phyloP scores from a whole-genome alignment of 1,140 invertebrate genomes.

The Archivesica marissinica region DNA sequence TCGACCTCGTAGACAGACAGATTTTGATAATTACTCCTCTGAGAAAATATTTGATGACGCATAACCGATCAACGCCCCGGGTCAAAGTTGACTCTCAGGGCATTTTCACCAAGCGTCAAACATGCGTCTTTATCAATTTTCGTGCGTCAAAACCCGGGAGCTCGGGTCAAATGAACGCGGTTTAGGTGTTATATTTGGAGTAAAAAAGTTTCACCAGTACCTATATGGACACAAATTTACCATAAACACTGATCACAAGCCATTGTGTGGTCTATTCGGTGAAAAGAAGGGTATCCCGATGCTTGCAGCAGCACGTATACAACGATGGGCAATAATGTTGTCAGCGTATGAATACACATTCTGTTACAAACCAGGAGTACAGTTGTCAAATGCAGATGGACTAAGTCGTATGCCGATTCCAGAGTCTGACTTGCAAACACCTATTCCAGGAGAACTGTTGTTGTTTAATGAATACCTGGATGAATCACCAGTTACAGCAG shows the following conservation, averaged over 20 bases:
- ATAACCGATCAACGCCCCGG: no score
- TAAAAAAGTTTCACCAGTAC: conserved; percentile 82
- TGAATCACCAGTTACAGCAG: conserved; percentile 28
- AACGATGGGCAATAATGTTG: conserved; percentile 69
- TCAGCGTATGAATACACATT: conserved; percentile 71
- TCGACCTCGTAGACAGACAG: no score
- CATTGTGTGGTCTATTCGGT: conserved; percentile 80
- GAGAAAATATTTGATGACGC: no score
- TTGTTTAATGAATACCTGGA: conserved; percentile 36
- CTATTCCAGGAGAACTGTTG: conserved; percentile 22
- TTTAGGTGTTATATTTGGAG: conserved; percentile 81
- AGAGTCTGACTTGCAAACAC: background rate
- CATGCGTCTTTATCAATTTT: no score
- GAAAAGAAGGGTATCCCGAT: conserved; percentile 77
- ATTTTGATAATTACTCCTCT: no score
- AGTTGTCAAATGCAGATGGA: conserved; percentile 50
- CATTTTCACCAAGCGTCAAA: no score
- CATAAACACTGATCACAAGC: conserved; percentile 80
- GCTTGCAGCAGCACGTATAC: conserved; percentile 72
- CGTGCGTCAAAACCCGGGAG: no score
- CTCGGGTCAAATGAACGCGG: no score
- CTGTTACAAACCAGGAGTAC: conserved; percentile 43
- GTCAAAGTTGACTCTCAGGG: no score
- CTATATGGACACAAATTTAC: conserved; percentile 78
- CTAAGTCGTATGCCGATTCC: conserved; percentile 44